Percentiles rank a stretch among this genome's conserved stretches.
phyloP scores from a whole-genome alignment of 2,113 vertebrate genomes.

The Stigmatopora nigra region DNA sequence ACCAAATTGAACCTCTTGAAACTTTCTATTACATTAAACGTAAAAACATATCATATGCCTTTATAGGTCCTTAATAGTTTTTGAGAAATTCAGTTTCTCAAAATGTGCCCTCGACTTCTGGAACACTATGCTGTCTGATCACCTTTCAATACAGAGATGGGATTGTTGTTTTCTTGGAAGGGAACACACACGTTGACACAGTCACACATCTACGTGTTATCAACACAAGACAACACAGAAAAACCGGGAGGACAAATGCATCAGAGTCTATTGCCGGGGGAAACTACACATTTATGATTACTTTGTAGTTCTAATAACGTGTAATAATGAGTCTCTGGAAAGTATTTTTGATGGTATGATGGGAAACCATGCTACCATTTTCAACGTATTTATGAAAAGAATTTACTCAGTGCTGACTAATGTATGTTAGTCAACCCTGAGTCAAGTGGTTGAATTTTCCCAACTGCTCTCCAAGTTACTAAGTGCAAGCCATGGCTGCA shows the following conservation, averaged over 20 bases:
- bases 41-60: no score
- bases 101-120: no score
- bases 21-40: no score
- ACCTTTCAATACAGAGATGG: constrained; percentile 38
- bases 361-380: constrained; percentile 12
- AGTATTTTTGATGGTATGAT: constrained; percentile 16
- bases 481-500: constrained; percentile 17
- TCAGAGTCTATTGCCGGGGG: constrained; percentile 57
- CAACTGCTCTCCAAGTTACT: constrained; percentile 25
- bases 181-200: constrained; percentile 25
- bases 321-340: constrained; percentile 12
- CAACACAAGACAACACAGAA: constrained; percentile 63
- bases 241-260: constrained; percentile 65
- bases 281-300: constrained; percentile 17
- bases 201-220: constrained; percentile 52
- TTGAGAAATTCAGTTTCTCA: no score
- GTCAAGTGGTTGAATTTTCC: constrained; percentile 22
- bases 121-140: constrained; percentile 28
- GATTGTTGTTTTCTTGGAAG: constrained; percentile 47
- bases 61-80: no score
- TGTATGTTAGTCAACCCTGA: constrained; percentile 3
- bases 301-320: constrained; percentile 28
- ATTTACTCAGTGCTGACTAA: constrained; percentile 21
- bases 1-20: no score
- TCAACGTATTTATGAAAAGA: constrained; percentile 5